These are phyloP conservation scores for Thalpophila matura DNA, from an alignment of 2,888 invertebrate species.

Conservation along the genomic window DNA sequence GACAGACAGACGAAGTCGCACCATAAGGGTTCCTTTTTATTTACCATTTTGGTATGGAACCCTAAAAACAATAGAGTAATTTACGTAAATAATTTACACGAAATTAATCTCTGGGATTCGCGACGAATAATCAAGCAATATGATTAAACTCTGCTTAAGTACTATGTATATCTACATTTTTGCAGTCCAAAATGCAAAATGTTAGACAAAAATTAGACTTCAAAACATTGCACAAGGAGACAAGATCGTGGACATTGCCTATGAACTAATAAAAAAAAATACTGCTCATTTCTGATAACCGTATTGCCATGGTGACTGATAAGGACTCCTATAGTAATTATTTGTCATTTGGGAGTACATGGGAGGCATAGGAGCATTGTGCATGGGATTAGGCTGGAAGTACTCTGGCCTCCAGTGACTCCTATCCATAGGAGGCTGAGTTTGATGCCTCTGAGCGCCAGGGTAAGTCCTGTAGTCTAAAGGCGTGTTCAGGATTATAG, in stretches of 20 bases:
- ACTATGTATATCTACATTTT: slow-evolving; percentile 9
- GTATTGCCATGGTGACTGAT: slow-evolving; percentile 81
- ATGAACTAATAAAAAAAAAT: slow-evolving; percentile 53
- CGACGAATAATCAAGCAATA: slow-evolving; percentile 19
- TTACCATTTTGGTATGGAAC: too few relatives aligned
- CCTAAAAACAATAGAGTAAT: too few relatives aligned
- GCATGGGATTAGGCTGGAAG: slow-evolving; percentile 62
- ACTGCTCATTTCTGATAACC: slow-evolving; percentile 77
- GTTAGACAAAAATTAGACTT: slow-evolving; percentile 15
- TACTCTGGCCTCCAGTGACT: slow-evolving; percentile 75
- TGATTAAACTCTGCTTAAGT: slow-evolving; percentile 27
- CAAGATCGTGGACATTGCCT: slow-evolving; percentile 42
- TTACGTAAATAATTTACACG: too few relatives aligned
- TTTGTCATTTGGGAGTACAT: slow-evolving; percentile 75
- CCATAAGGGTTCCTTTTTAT: too few relatives aligned
- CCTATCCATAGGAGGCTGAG: slow-evolving; percentile 54
- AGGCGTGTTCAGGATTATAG: slow-evolving; percentile 79
- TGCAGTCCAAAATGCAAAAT: not conserved
- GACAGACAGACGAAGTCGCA: too few relatives aligned
- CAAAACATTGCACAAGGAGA: slow-evolving; percentile 49
- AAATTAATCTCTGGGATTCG: too few relatives aligned
- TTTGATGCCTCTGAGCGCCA: slow-evolving; percentile 50
- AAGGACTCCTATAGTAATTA: slow-evolving; percentile 81
- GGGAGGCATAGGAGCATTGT: slow-evolving; percentile 55
- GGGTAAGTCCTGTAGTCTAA: slow-evolving; percentile 76